Conservation (phyloP, 2,888 invertebrate species). For the Callinectes sapidus region DNA sequence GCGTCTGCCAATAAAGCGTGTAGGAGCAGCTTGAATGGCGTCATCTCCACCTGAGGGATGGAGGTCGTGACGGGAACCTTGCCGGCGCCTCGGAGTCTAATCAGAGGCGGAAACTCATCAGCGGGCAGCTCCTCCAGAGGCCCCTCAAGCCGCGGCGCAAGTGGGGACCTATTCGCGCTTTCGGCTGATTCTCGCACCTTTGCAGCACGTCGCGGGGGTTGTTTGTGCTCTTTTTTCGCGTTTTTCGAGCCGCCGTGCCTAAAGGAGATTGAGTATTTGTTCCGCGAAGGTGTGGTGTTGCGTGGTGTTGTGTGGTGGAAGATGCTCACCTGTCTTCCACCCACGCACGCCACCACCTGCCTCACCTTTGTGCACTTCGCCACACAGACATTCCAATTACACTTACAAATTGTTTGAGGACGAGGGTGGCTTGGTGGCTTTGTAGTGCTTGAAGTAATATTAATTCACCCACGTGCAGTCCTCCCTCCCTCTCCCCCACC, state of each 20-base stretch:
- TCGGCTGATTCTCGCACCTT: constrained; percentile 14
- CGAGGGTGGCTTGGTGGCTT: constrained; percentile 12
- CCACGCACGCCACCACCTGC: constrained; percentile 18
- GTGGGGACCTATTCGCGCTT: not conserved
- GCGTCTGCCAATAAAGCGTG: not conserved
- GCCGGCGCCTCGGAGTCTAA: not conserved
- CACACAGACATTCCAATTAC: constrained; percentile 17
- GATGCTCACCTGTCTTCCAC: not conserved
- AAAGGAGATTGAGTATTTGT: not conserved
- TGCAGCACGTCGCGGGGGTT: not conserved
- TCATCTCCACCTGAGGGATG: not conserved
- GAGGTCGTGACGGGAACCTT: not conserved
- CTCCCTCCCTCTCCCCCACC: not conserved
- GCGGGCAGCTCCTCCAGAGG: constrained; percentile 22
- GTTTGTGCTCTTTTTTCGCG: not conserved
- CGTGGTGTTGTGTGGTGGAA: not conserved
- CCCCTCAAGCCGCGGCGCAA: not conserved
- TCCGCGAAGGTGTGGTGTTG: not conserved
- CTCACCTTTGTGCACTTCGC: constrained; percentile 20
- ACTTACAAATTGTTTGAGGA: constrained; percentile 34
- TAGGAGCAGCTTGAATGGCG: not conserved
- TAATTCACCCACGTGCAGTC: not conserved
- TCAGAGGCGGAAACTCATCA: constrained; percentile 37
- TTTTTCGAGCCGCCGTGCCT: not conserved
- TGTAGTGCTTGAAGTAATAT: constrained; percentile 31